Conservation (phyloP, 2,113 vertebrate genomes). For the Pteronura brasiliensis region DNA sequence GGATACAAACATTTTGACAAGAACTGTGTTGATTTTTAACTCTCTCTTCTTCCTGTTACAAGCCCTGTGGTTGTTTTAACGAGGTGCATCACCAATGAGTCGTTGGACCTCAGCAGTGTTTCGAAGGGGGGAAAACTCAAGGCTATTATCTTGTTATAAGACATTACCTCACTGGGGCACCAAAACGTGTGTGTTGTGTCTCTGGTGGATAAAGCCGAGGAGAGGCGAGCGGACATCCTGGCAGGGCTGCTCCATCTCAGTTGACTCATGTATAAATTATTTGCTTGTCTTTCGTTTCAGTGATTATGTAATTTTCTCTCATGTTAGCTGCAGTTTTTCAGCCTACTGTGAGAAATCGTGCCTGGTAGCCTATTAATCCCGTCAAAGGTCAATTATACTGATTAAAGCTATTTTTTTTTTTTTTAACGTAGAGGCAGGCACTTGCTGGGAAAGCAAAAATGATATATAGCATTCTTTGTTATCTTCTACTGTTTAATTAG, state of each 20-base stretch:
- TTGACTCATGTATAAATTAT: slow-evolving; percentile 43
- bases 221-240: not conserved
- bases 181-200: not conserved
- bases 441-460: slow-evolving; percentile 23
- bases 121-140: slow-evolving; percentile 33
- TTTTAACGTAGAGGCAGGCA: not conserved
- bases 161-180: slow-evolving; percentile 30
- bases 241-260: slow-evolving; percentile 41
- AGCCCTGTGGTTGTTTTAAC: slow-evolving; percentile 67
- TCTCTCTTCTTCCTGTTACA: slow-evolving; percentile 66
- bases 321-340: slow-evolving; percentile 59
- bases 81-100: slow-evolving; percentile 66
- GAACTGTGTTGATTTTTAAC: slow-evolving; percentile 68
- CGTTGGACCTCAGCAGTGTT: slow-evolving; percentile 42
- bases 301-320: slow-evolving; percentile 66
- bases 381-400: slow-evolving; percentile 49
- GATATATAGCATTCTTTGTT: not conserved
- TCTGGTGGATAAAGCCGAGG: not conserved
- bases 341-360: slow-evolving; percentile 44
- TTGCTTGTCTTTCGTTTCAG: slow-evolving; percentile 25
- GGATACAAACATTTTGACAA: slow-evolving; percentile 69
- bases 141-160: slow-evolving; percentile 47
- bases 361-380: slow-evolving; percentile 39
- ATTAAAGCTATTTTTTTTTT: slow-evolving; percentile 51
- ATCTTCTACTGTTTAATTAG: slow-evolving; percentile 10